Base-by-base conservation (phyloP, 2,797 vertebrate species). In the Podargus strigoides region DNA sequence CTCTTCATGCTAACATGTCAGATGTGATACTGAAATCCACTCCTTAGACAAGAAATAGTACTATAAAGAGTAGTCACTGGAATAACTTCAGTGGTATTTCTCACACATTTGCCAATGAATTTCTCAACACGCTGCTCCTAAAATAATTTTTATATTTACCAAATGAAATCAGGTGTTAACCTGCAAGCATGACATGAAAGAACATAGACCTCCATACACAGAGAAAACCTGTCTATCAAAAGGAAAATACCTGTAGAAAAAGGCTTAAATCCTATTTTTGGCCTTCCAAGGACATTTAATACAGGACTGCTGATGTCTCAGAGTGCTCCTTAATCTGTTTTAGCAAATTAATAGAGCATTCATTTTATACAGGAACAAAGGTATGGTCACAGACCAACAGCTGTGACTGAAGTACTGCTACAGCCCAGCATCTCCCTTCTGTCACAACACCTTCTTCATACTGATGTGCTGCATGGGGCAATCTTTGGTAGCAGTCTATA, bases 11-110 rank as follows among this genome's bases (percentile, higher is more conserved):
- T 56, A 52, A 78, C 28, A 5, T 55, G 75, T 56, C 60, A 89
- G 78, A 39, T 44, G 5, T 27, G 56, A 87, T 80, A 41, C 47
- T 63, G 80, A 91, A 90, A 95, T 60, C 18, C 37, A 56, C 42
- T 91, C n/a, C 42, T 62, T 42, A 56, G 78, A 78, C 27, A 87
- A 87, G 55, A 60, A 89, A 58, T 13, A 62, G 21, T 21, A 24
- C 19, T n/a, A 39, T 34, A 42, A 87, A 84, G 16, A 73, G 14
- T 26, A 60, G 36, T 11, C 39, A 66, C 19, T 55, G 41, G 18
- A 83, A 66, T 42, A 44, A 59, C 7, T 90, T n/a, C 56, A 42
- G 6, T 23, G 7, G 22, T 52, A 39, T 89, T 79, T 78, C 80
- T 93, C 34, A 82, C 16, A n/a, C 28, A 76, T 52, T 55, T 91